A percentile compares a stretch with the other conserved stretches of the same genome.
These are phyloP conservation scores for Brachionus sp. DNA, from an alignment of 1,140 invertebrate genomes.

Conservation along the genomic window DNA sequence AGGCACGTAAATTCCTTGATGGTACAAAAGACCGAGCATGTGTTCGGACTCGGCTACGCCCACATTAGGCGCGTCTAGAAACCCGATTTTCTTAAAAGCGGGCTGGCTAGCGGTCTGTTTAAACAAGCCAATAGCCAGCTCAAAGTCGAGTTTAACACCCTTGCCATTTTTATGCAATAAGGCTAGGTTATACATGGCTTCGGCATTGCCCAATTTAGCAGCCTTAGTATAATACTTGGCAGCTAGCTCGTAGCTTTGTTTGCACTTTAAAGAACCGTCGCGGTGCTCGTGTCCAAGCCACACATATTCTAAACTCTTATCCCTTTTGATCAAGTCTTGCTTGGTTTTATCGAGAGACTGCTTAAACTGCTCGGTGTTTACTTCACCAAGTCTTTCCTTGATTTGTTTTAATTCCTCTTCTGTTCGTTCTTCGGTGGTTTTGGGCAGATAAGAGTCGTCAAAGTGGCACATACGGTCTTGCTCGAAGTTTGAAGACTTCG, in stretches of 20 bases:
- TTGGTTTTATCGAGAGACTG: neutral
- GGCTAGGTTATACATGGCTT: conserved; percentile 13
- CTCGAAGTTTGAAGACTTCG: no score
- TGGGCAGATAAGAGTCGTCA: neutral
- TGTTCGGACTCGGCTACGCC: neutral
- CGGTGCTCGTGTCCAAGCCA: neutral
- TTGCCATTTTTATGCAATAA: neutral
- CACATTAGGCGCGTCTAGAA: neutral
- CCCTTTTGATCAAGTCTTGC: neutral
- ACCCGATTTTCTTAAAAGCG: neutral
- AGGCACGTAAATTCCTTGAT: neutral
- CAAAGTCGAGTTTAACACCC: neutral
- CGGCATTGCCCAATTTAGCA: neutral
- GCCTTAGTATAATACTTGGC: neutral
- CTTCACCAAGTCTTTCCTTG: neutral
- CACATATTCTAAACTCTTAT: neutral
- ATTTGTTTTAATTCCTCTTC: neutral
- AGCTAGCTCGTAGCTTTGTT: conserved; percentile 1
- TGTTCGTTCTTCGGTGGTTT: neutral
- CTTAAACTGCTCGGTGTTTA: neutral
- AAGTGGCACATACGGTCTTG: neutral
- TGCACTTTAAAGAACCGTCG: neutral
- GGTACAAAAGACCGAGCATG: neutral
- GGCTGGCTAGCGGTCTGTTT: neutral
- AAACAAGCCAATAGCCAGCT: neutral